A percentile compares a stretch with the other conserved stretches of the same genome.
These are phyloP conservation scores for Phthorimaea operculella DNA, from an alignment of 1,140 invertebrate species.

Conservation along the genomic window DNA sequence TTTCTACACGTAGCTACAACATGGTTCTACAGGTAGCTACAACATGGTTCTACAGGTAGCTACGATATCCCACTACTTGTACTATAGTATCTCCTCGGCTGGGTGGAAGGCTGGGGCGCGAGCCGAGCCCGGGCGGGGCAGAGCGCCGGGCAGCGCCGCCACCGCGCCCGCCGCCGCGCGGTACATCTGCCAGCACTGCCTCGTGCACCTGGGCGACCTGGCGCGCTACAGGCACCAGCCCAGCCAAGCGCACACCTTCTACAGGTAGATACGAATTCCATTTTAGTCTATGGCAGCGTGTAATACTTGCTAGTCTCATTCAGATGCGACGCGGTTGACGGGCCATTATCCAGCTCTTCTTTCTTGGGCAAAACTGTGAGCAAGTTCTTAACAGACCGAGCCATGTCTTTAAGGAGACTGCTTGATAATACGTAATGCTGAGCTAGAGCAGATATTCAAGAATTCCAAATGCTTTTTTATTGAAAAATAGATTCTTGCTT, in stretches of 20 bases:
- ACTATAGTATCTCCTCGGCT: constrained; percentile 28
- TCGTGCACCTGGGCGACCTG: constrained; percentile 88
- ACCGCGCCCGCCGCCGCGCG: constrained; percentile 80
- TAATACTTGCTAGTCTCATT: too few relatives aligned
- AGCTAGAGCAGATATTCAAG: constrained; percentile 23
- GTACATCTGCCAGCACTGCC: constrained; percentile 87
- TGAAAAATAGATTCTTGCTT: not conserved
- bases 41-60: too few relatives aligned
- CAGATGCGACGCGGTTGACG: constrained; percentile 24
- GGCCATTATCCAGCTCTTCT: not conserved
- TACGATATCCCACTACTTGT: too few relatives aligned
- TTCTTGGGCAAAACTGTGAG: constrained; percentile 17
- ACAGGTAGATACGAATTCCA: constrained; percentile 74
- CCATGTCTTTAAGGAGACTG: constrained; percentile 21
- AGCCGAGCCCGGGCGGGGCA: constrained; percentile 17
- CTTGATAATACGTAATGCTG: constrained; percentile 14
- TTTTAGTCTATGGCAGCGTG: too few relatives aligned
- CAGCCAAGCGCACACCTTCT: constrained; percentile 83
- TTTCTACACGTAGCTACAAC: too few relatives aligned
- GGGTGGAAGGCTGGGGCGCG: constrained; percentile 45
- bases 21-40: too few relatives aligned
- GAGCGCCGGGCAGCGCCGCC: constrained; percentile 24
- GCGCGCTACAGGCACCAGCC: constrained; percentile 84
- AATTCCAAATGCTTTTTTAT: constrained; percentile 14
- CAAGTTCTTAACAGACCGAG: constrained; percentile 17